These are phyloP conservation scores for Buteo buteo DNA, from an alignment of 2,113 vertebrate species.

Conservation along the genomic window DNA sequence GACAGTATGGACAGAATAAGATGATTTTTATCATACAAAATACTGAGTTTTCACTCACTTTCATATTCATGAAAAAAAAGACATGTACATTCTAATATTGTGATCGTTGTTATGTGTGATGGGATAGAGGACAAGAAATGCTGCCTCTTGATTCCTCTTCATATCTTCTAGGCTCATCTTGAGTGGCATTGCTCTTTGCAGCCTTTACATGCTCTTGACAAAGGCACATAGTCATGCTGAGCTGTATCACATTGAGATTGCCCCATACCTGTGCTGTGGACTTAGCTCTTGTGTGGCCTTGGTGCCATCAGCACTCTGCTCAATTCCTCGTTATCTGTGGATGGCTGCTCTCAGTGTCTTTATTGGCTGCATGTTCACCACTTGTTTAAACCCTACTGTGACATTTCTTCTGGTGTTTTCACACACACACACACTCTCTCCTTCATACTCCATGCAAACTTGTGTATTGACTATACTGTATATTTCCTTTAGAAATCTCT, in stretches of 20 bases:
- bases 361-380: accelerated
- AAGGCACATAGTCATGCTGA: background rate
- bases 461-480: background rate
- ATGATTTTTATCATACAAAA: background rate
- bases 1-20: background rate
- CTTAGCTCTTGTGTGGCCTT: background rate
- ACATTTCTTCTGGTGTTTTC: background rate
- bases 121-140: background rate
- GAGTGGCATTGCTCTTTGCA: background rate
- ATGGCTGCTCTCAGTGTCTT: background rate
- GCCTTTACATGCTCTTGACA: background rate
- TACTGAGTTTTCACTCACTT: background rate
- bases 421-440: background rate
- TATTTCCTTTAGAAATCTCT: background rate
- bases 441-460: background rate
- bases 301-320: background rate
- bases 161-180: background rate
- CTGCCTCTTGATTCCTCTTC: background rate
- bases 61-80: background rate
- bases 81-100: background rate
- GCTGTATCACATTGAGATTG: background rate
- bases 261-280: background rate
- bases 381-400: background rate
- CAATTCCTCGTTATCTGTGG: background rate
- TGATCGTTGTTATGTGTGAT: background rate